Percentiles rank a stretch among this genome's conserved stretches.
phyloP scores from a whole-genome alignment of 2,113 vertebrate species.

The Silurus asotus region DNA sequence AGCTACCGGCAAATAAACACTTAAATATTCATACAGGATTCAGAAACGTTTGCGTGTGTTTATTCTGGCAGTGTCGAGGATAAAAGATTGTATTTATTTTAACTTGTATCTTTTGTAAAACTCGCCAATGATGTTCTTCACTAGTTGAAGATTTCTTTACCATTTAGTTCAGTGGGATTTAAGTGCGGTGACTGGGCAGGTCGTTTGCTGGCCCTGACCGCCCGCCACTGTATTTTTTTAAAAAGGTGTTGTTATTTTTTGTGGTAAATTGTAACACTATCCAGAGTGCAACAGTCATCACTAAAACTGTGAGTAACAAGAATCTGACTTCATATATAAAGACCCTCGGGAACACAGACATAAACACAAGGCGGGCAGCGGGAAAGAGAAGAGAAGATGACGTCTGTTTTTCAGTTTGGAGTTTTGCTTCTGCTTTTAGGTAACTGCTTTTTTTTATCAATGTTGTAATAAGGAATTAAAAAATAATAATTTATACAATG shows the following conservation, averaged over 20 bases:
- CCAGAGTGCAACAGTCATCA: neutral
- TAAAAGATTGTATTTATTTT: neutral
- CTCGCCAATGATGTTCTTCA: too few relatives aligned
- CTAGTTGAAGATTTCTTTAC: too few relatives aligned
- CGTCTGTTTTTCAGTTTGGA: neutral
- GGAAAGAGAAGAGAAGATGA: neutral
- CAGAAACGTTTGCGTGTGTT: neutral
- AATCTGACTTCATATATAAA: too few relatives aligned
- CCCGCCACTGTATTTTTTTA: neutral
- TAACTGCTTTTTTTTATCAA: neutral
- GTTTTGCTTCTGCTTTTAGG: slow-evolving; percentile 24
- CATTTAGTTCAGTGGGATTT: too few relatives aligned
- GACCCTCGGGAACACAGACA: neutral
- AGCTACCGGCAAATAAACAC: neutral
- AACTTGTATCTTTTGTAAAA: neutral
- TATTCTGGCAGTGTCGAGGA: neutral
- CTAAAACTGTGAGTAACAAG: neutral
- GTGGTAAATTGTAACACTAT: neutral
- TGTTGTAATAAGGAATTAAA: neutral
- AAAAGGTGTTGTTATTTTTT: neutral
- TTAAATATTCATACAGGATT: neutral
- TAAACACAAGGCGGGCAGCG: neutral
- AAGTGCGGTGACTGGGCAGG: too few relatives aligned
- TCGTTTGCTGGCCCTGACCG: too few relatives aligned
- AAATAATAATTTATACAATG: neutral